Evolutionary conservation across 1,140 invertebrate genomes (phyloP).

Genomic region (Drosophila willistoni): DNA sequence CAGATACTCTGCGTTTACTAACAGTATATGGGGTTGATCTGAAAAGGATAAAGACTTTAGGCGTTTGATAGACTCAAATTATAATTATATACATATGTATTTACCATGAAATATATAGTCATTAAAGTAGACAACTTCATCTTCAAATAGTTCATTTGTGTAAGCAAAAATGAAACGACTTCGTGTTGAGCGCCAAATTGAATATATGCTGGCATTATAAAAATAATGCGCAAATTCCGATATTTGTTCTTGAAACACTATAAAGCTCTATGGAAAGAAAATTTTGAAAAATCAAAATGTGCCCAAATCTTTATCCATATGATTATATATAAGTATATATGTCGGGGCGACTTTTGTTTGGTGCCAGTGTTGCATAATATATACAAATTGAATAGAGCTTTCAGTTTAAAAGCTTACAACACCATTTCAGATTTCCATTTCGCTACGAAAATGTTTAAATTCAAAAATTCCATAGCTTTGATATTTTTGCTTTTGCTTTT

Average conservation of each 20-base stretch:
- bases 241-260: conserved; percentile 72
- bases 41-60: no score
- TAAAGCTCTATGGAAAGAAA: conserved; percentile 46
- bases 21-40: conserved; percentile 72
- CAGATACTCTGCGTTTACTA: conserved; percentile 44
- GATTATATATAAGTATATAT: no score
- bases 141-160: conserved; percentile 42
- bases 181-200: conserved; percentile 65
- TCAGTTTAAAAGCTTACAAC: not conserved
- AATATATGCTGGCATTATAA: conserved; percentile 64
- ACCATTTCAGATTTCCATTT: not conserved
- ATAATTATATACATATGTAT: no score
- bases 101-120: conserved; percentile 62
- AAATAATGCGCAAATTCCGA: conserved; percentile 54
- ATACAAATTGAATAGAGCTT: not conserved
- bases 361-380: not conserved
- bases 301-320: no score
- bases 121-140: conserved; percentile 30
- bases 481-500: not conserved
- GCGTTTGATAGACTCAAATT: no score
- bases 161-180: conserved; percentile 71
- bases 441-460: not conserved
- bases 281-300: no score
- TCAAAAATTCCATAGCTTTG: not conserved
- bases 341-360: no score